phyloP scores from a whole-genome alignment of 2,888 invertebrate species.

The Sphinx pinastri region DNA sequence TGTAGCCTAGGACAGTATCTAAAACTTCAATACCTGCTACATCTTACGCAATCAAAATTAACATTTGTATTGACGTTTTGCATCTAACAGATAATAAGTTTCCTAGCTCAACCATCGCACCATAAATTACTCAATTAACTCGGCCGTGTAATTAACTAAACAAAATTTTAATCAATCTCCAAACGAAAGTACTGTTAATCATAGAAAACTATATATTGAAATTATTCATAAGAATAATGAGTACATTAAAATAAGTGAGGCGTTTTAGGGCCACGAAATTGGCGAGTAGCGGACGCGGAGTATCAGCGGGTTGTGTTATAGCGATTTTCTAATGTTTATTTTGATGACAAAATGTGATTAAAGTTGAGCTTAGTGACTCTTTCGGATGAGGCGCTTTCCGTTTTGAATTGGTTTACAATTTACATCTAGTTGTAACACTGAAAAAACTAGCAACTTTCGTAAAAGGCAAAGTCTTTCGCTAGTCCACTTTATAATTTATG shows the following conservation, averaged over 20 bases:
- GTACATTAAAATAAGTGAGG: conserved; percentile 69
- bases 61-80: no score
- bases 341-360: no score
- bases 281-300: conserved; percentile 34
- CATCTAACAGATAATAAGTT: neutral
- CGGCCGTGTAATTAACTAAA: conserved; percentile 70
- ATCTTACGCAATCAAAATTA: no score
- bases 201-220: conserved; percentile 59
- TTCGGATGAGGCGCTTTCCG: no score
- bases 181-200: conserved; percentile 76
- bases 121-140: conserved; percentile 75
- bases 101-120: conserved; percentile 11
- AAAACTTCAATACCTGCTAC: no score
- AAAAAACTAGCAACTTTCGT: no score
- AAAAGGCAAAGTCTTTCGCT: no score
- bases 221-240: conserved; percentile 74
- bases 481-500: no score
- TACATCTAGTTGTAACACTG: no score
- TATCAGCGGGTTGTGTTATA: neutral
- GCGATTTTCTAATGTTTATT: neutral
- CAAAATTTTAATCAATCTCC: conserved; percentile 77
- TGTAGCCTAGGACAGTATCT: no score
- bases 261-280: conserved; percentile 55
- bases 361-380: neutral
- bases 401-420: no score